These are phyloP conservation scores for Cottoperca gobio DNA, from an alignment of 2,797 vertebrate species.

Conservation along the genomic window DNA sequence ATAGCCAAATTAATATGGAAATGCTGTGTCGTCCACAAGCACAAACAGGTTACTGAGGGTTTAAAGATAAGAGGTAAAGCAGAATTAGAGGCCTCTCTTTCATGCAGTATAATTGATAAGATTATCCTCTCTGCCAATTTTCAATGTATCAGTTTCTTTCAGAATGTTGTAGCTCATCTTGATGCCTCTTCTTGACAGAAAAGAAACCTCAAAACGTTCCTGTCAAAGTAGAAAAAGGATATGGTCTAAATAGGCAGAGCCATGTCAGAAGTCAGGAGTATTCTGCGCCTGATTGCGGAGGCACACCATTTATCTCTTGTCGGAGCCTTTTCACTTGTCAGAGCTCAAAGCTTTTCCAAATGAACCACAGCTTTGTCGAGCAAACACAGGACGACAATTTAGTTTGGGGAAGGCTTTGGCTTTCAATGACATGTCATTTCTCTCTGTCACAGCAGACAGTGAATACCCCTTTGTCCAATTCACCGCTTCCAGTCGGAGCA, in stretches of 20 bases:
- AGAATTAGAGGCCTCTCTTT: slow-evolving; percentile 1
- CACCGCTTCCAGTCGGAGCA: slow-evolving; percentile 2
- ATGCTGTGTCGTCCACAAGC: not conserved
- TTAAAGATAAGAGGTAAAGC: not conserved
- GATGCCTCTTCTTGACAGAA: not conserved
- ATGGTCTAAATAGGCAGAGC: slow-evolving; percentile 33
- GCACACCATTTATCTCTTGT: slow-evolving; percentile 63
- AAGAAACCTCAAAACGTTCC: not conserved
- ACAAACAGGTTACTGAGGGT: not conserved
- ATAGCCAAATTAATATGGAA: slow-evolving; percentile 34
- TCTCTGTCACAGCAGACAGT: slow-evolving; percentile 50
- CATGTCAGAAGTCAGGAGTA: slow-evolving; percentile 54
- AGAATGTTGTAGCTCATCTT: slow-evolving; percentile 11
- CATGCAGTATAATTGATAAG: slow-evolving; percentile 4
- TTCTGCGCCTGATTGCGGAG: slow-evolving; percentile 48
- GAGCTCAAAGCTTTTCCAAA: slow-evolving; percentile 63
- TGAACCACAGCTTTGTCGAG: slow-evolving; percentile 71
- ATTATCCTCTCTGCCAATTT: not conserved
- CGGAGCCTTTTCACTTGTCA: slow-evolving; percentile 53
- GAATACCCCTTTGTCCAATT: slow-evolving; percentile 56
- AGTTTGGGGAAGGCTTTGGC: slow-evolving; percentile 44
- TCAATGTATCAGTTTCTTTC: slow-evolving; percentile 16
- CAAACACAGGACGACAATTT: slow-evolving; percentile 49
- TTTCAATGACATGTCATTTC: slow-evolving; percentile 63
- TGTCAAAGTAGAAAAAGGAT: slow-evolving; percentile 38